Percentiles rank a stretch among this genome's conserved stretches.
phyloP scores from a whole-genome alignment of 2,888 invertebrate genomes.

The Napeogenes inachia region DNA sequence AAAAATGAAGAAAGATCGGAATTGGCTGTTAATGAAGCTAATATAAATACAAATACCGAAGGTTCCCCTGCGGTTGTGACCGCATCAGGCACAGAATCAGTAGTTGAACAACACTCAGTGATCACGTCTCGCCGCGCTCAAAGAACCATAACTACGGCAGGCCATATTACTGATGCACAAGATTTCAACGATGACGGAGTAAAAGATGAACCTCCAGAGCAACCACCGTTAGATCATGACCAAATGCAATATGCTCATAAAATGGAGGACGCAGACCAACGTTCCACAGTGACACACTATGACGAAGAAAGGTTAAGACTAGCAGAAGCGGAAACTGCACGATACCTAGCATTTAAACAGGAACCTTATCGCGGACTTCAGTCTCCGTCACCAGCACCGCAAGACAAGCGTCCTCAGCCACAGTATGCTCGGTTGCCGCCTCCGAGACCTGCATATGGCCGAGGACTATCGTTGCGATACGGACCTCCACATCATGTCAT shows the following conservation, averaged over 20 bases:
- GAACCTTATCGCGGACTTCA: constrained; percentile 57
- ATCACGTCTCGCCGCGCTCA: constrained; percentile 77
- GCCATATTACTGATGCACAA: constrained; percentile 70
- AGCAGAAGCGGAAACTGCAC: constrained; percentile 58
- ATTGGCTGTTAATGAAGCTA: constrained; percentile 19
- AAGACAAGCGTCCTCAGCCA: constrained; percentile 44
- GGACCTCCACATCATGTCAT: constrained; percentile 59
- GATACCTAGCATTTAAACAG: constrained; percentile 64
- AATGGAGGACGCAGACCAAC: constrained; percentile 39
- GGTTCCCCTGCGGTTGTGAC: constrained; percentile 14
- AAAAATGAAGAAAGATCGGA: constrained; percentile 56
- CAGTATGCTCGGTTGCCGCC: constrained; percentile 39
- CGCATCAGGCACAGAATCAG: constrained; percentile 32
- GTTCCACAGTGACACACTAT: constrained; percentile 39
- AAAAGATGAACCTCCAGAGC: constrained; percentile 63
- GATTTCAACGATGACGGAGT: constrained; percentile 55
- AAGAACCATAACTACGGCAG: constrained; percentile 79
- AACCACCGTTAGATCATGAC: constrained; percentile 41
- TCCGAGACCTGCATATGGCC: constrained; percentile 42
- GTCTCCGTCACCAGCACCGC: constrained; percentile 34
- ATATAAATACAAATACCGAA: constrained; percentile 32
- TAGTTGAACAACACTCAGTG: constrained; percentile 67
- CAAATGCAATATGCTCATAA: constrained; percentile 44
- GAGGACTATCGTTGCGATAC: constrained; percentile 56
- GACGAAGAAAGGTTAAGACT: constrained; percentile 60